A percentile compares a stretch with the other conserved stretches of the same genome.
phyloP scores from a whole-genome alignment of 2,113 vertebrate species.

The Psephotus haematonotus region DNA sequence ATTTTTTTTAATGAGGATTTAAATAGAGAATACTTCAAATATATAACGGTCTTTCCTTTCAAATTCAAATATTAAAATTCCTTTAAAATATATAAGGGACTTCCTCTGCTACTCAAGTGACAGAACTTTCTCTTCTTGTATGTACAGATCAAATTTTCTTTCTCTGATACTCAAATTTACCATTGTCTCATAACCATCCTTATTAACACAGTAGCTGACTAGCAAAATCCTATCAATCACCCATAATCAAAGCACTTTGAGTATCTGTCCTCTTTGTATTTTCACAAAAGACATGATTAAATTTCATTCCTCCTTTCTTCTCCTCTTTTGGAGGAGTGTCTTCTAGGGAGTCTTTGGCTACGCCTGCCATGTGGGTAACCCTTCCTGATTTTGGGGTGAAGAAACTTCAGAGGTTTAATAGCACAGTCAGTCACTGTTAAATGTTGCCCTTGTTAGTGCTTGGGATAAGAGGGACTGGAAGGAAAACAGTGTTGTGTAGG shows the following conservation, averaged over 20 bases:
- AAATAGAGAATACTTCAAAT: neutral
- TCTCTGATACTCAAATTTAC: neutral
- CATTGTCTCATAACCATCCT: conserved; percentile 35
- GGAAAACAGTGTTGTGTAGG: neutral
- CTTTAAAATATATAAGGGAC: neutral
- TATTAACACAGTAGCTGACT: conserved; percentile 45
- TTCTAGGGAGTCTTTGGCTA: conserved; percentile 31
- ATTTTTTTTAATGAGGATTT: neutral
- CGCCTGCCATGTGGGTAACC: neutral
- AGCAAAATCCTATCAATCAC: conserved; percentile 38
- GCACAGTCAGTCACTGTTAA: neutral
- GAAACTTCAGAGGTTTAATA: neutral
- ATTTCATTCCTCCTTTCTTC: neutral
- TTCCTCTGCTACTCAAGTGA: neutral
- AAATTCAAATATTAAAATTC: too few species aligned
- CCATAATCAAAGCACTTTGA: conserved; percentile 56
- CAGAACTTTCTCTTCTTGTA: conserved; percentile 7
- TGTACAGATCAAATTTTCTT: neutral
- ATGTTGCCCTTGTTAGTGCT: neutral
- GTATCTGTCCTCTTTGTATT: conserved; percentile 42
- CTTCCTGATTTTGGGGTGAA: conserved; percentile 33
- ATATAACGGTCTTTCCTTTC: neutral
- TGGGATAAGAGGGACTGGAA: neutral
- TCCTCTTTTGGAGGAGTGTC: neutral
- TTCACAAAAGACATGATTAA: conserved; percentile 59